These are phyloP conservation scores for Ictidomys tridecemlineatus DNA, from an alignment of 2,113 vertebrate genomes.

Conservation along the genomic window DNA sequence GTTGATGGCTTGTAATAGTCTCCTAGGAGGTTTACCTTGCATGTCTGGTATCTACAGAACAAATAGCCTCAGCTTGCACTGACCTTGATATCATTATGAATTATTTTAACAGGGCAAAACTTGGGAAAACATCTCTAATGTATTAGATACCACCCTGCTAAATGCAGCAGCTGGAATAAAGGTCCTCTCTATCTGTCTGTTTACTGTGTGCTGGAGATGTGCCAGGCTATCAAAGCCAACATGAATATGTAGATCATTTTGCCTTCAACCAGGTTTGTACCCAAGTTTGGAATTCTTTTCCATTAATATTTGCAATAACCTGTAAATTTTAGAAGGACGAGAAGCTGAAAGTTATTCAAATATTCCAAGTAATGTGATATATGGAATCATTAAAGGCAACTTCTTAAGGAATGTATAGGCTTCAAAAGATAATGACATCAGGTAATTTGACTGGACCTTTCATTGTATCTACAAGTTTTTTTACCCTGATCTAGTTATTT, in stretches of 20 bases:
- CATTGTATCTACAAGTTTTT: neutral
- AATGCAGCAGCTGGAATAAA: slow-evolving; percentile 82
- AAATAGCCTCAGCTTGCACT: slow-evolving; percentile 79
- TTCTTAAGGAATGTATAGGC: slow-evolving; percentile 34
- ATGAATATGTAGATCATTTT: slow-evolving; percentile 87
- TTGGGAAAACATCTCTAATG: slow-evolving; percentile 75
- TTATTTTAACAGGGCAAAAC: slow-evolving; percentile 84
- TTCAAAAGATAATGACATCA: slow-evolving; percentile 14
- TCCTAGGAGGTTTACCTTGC: slow-evolving; percentile 82
- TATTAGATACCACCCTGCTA: slow-evolving; percentile 76
- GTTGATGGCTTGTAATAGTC: slow-evolving; percentile 79
- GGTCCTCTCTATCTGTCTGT: slow-evolving; percentile 70
- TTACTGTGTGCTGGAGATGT: slow-evolving; percentile 77
- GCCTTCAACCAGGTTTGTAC: slow-evolving; percentile 68
- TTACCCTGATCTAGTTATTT: neutral
- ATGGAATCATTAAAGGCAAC: slow-evolving; percentile 62
- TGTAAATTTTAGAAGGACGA: slow-evolving; percentile 77
- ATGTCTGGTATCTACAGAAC: slow-evolving; percentile 81
- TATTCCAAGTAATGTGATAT: slow-evolving; percentile 34
- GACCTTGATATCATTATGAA: slow-evolving; percentile 83
- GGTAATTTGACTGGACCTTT: neutral
- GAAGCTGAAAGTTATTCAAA: slow-evolving; percentile 63
- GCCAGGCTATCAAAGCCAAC: slow-evolving; percentile 79
- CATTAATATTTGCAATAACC: slow-evolving; percentile 83
- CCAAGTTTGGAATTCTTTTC: slow-evolving; percentile 62